phyloP scores from a whole-genome alignment of 2,888 invertebrate species.

The Leucophora obtusa region DNA sequence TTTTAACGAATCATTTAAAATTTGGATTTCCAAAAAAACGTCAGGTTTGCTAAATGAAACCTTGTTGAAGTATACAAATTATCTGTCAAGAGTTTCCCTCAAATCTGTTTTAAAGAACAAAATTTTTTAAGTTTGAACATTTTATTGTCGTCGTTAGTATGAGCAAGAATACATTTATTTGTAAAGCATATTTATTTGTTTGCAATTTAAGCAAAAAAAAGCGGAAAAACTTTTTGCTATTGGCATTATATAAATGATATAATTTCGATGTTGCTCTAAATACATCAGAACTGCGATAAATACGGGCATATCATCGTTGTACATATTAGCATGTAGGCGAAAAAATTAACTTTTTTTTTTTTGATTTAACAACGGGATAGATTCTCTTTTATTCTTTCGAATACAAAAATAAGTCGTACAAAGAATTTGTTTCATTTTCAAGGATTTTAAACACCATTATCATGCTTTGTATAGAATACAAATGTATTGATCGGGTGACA shows the following conservation, averaged over 20 bases:
- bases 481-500: too few relatives aligned
- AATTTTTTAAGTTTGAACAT: neutral
- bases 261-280: neutral
- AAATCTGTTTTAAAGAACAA: too few relatives aligned
- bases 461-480: neutral
- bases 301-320: neutral
- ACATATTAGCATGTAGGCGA: neutral
- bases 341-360: neutral
- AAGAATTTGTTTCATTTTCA: neutral
- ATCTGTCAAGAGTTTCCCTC: too few relatives aligned
- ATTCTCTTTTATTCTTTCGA: neutral
- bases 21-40: too few relatives aligned
- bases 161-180: neutral
- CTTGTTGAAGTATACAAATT: too few relatives aligned
- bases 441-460: neutral
- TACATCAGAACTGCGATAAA: neutral
- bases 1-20: too few relatives aligned
- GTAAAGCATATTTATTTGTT: neutral
- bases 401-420: neutral
- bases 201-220: conserved; percentile 1
- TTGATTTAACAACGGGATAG: neutral
- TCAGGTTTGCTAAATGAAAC: too few relatives aligned
- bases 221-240: conserved; percentile 4
- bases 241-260: conserved; percentile 4
- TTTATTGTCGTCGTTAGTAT: neutral